These are phyloP conservation scores for Sitta carolinensis DNA, from an alignment of 2,797 vertebrate species.

Conservation along the genomic window DNA sequence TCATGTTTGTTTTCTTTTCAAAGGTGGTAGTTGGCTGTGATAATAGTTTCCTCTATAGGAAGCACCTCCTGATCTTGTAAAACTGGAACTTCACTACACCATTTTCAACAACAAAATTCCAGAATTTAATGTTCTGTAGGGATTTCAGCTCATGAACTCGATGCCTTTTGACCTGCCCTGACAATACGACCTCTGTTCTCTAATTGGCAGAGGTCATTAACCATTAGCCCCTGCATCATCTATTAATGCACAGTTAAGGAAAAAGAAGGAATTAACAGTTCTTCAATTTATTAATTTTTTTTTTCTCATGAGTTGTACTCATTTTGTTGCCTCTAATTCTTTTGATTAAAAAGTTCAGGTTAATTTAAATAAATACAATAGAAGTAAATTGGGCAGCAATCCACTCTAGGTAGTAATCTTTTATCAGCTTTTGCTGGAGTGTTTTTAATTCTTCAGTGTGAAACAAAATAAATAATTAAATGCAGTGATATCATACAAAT, in stretches of 20 bases:
- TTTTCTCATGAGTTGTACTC: not conserved
- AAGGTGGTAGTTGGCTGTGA: not conserved
- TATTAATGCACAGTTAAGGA: not conserved
- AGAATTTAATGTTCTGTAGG: not conserved
- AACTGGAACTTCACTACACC: not conserved
- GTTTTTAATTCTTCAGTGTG: not conserved
- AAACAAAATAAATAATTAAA: not conserved
- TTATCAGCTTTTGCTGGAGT: not conserved
- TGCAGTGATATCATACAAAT: not conserved
- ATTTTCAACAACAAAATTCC: slow-evolving; percentile 4
- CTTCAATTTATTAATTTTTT: not conserved
- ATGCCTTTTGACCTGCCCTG: not conserved
- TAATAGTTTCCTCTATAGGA: not conserved
- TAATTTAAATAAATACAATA: slow-evolving; percentile 15
- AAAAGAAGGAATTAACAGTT: not conserved
- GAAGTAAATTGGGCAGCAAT: not conserved
- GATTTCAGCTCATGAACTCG: not conserved
- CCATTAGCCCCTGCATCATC: not conserved
- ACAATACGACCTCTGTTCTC: not conserved
- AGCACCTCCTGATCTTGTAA: not conserved
- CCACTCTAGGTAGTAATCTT: not conserved
- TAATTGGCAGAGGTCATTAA: not conserved
- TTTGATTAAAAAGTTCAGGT: not conserved
- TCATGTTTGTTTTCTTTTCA: not conserved
- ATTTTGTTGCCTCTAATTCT: not conserved